Evolutionary conservation across 37 sponge, comb jelly and placozoan species (phyloP).

Genomic region (Mnemiopsis leidyi): DNA sequence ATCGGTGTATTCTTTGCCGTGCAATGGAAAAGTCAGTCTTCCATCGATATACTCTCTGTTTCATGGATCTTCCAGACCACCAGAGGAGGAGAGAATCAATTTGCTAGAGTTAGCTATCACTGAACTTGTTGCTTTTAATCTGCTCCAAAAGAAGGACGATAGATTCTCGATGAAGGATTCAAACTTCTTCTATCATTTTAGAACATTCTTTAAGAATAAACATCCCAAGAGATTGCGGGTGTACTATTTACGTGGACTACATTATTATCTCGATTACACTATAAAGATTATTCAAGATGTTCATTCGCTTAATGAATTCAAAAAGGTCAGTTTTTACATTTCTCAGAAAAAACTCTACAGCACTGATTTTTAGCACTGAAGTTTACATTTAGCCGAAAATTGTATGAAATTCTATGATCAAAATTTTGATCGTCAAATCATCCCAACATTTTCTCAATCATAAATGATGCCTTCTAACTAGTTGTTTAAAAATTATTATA

Average conservation of each 20-base stretch:
- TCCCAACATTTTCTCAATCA: too few species aligned
- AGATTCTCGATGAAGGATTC: constrained; percentile 37
- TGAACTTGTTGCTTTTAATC: neutral
- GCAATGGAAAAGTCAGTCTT: constrained; percentile 15
- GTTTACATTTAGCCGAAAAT: too few species aligned
- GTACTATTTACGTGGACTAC: constrained; percentile 24
- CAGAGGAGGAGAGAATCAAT: neutral
- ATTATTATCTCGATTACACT: constrained; percentile 11
- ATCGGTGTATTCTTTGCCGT: constrained; percentile 45
- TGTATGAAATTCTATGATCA: too few species aligned
- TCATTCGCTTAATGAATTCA: neutral
- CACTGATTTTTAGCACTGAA: too few species aligned
- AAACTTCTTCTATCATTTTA: constrained; percentile 39
- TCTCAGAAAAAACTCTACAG: too few species aligned
- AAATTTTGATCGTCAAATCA: too few species aligned
- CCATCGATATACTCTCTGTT: neutral
- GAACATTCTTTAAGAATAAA: neutral
- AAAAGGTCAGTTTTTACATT: neutral
- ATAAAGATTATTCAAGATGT: constrained; percentile 34
- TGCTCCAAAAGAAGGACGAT: neutral
- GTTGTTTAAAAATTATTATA: too few species aligned
- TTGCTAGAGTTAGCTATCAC: neutral
- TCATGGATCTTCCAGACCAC: neutral
- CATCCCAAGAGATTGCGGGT: constrained; percentile 27
- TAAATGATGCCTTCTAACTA: too few species aligned